These are phyloP conservation scores for Corythornis cristatus DNA, from an alignment of 2,113 vertebrate species.

Conservation along the genomic window DNA sequence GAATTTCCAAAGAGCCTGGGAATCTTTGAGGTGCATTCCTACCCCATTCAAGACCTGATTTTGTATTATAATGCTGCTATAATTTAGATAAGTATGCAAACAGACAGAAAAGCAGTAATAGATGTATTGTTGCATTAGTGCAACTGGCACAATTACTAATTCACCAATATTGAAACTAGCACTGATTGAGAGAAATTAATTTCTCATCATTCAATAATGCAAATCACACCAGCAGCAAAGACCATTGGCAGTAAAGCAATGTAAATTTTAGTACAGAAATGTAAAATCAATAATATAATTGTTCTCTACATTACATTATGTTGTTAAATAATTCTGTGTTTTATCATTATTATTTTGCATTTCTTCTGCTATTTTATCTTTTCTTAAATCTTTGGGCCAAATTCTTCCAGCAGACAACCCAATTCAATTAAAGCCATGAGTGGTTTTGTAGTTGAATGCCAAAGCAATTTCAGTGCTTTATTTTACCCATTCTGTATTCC, in stretches of 20 bases:
- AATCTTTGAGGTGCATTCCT: slow-evolving; percentile 26
- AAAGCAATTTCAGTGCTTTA: not conserved
- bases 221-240: slow-evolving; percentile 20
- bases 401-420: not conserved
- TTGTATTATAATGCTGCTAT: slow-evolving; percentile 4
- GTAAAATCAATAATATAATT: not conserved
- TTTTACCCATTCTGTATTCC: not conserved
- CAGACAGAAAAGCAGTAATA: slow-evolving; percentile 66
- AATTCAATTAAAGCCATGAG: not conserved
- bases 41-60: slow-evolving; percentile 36
- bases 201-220: slow-evolving; percentile 76
- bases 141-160: slow-evolving; percentile 65
- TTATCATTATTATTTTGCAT: not conserved
- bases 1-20: slow-evolving; percentile 28
- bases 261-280: not conserved
- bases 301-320: not conserved
- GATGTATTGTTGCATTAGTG: slow-evolving; percentile 64
- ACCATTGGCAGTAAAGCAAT: not conserved
- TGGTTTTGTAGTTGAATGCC: not conserved
- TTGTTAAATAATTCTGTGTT: not conserved
- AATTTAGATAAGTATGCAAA: slow-evolving; percentile 57
- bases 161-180: slow-evolving; percentile 78
- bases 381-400: not conserved
- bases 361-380: not conserved
- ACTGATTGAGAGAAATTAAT: slow-evolving; percentile 74